Conservation (phyloP, 2,888 invertebrate species). For the Exephanes ischioxanthus region DNA sequence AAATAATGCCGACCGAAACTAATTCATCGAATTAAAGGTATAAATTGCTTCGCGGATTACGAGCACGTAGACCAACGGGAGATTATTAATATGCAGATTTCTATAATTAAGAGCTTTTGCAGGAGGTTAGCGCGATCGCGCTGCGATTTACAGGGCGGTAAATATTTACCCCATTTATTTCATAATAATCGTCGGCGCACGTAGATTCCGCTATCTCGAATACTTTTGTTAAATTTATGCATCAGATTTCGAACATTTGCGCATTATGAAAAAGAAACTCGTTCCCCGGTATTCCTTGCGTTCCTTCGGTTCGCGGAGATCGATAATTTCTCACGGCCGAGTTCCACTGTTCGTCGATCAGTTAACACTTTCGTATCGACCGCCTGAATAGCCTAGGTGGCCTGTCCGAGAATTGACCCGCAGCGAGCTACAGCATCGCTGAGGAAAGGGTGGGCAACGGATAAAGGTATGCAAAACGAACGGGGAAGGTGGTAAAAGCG, state of each 20-base stretch:
- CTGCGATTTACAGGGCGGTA: background rate
- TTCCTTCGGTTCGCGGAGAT: no score
- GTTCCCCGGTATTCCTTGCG: background rate
- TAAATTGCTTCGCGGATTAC: slow-evolving; percentile 72
- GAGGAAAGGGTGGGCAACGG: background rate
- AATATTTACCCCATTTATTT: slow-evolving; percentile 4
- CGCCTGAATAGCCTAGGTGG: background rate
- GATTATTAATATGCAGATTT: slow-evolving; percentile 73
- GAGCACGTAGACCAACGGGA: slow-evolving; percentile 21
- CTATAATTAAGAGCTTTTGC: slow-evolving; percentile 30
- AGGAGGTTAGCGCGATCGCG: background rate
- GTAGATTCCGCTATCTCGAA: background rate
- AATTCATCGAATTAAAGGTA: slow-evolving; percentile 73
- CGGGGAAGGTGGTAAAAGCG: slow-evolving; percentile 31
- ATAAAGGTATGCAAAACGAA: background rate
- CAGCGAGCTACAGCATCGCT: background rate
- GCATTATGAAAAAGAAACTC: background rate
- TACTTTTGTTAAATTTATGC: background rate
- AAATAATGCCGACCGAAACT: slow-evolving; percentile 68
- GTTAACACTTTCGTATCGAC: background rate
- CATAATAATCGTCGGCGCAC: background rate
- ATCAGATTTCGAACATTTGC: no score
- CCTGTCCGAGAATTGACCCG: background rate
- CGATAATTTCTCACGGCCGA: no score
- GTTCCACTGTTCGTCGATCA: background rate